Conservation (phyloP, 2,888 invertebrate genomes). For the Epicampocera succincta region DNA sequence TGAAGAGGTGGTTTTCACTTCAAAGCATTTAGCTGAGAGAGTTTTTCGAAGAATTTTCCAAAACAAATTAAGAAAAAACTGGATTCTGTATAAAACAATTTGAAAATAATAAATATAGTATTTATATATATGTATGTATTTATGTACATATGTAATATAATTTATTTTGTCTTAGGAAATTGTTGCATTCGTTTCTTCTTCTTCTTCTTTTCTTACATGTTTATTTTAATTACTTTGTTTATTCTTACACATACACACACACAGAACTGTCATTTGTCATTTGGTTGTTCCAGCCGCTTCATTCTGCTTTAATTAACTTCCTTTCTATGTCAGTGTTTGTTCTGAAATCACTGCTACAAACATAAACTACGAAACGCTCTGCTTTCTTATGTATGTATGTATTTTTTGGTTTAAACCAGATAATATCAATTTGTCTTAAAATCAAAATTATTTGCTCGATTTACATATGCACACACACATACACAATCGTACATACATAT, state of each 20-base stretch:
- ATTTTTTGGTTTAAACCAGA: conserved; percentile 46
- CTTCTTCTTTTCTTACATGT: too few species aligned
- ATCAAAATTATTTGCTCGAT: not conserved
- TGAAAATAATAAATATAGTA: too few species aligned
- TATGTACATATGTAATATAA: not conserved
- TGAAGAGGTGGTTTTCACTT: conserved; percentile 36
- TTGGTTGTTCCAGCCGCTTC: conserved; percentile 10
- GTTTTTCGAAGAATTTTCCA: conserved; percentile 7
- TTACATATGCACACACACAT: not conserved
- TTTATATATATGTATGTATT: not conserved
- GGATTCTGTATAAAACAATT: not conserved
- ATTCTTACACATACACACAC: not conserved
- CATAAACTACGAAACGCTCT: conserved; percentile 5
- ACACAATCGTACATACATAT: not conserved
- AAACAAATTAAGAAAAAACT: conserved; percentile 45
- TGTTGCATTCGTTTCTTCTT: too few species aligned
- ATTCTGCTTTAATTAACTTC: conserved; percentile 13
- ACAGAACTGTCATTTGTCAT: not conserved
- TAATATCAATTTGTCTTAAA: conserved; percentile 27
- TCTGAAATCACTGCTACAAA: not conserved
- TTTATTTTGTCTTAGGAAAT: too few species aligned
- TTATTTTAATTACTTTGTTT: not conserved
- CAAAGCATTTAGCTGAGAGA: not conserved
- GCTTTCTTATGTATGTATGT: not conserved
- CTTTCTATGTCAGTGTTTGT: not conserved